Evolutionary conservation across 1,140 invertebrate genomes (phyloP), one percentile per base, ranked within the genome.

Genomic region (Geopemphigus sp.): DNA sequence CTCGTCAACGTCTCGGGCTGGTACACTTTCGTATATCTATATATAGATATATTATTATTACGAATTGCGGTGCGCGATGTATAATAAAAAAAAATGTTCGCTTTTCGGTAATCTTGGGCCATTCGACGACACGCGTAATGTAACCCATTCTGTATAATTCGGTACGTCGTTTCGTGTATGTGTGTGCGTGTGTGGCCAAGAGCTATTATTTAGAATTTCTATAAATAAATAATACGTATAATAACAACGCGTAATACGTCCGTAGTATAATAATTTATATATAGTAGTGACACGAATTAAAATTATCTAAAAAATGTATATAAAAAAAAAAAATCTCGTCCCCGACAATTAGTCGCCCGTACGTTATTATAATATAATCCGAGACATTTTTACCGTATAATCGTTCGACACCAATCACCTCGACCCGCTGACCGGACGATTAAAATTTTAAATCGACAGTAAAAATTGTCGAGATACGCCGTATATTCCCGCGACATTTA

Each of bases 341-440:
- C 54, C 17, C 15, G 54, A 54, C 11, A 72, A 72, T 72, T 29
- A 72, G 32, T 39, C 3, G 26, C 53, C 26, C 2, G 10, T 24
- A 24, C 22, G n/a, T 47, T 63, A 63, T 63, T 63, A 29, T 50
- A 6, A 50, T 50, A 10, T 59, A 63, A 63, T 72, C 68, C 29
- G 10, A 54, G 26, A 54, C 68, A 29, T 72, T 72, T 72, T 72
- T n/a, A 72, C 68, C 50, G 68, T 72, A 72, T 72, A 72, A 72
- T 72, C 45, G 50, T 29, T 54, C 29, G 47, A 72, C 47, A 53
- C 4, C 10, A 54, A 54, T 72, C 68, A 72, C 50, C 68, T 72
- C 68, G 26, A 72, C 68, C 68, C 26, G 17, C 10, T 72, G 68
- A 54, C 68, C 50, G 50, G 17, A 54, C 24, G 26, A 72, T 72